Evolutionary conservation across 2,888 invertebrate species (phyloP), one percentile per base, ranked within the genome.

Genomic region (Morpho deidamia): DNA sequence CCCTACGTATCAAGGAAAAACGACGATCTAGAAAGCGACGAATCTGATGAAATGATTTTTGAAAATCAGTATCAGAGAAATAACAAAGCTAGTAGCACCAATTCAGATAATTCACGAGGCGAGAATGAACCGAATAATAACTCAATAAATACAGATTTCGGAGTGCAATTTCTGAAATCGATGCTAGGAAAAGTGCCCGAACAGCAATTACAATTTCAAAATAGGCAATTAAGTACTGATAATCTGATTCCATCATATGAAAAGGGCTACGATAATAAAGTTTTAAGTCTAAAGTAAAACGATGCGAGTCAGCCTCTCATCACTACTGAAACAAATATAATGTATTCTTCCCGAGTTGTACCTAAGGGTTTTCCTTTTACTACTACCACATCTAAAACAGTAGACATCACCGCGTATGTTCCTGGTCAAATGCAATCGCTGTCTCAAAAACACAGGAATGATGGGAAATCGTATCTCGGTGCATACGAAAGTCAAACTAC

Each of bases 1-100:
- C 68, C 70, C 37, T 68, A 68, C 35, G 67, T 64, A 7, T 61
- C 59, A 12, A 55, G 58, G 8, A 56, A 55, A 43, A 56, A 60
- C 11, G 57, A 60, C 7, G 37, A 48, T n/a, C 11, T 14, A 12
- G 51, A 58, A 46, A 43, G 5, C 8, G 45, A 64, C 37, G 58
- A 66, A 9, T 44, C 39, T 39, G 48, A 54, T n/a, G 51, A 56
- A 34, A 39, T 58, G 39, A 43, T 44, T 5, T n/a, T 38, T 10
- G 14, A 9, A 42, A 32, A 46, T 5, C 11, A 11, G 11, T 35
- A 11, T 23, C 7, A 14, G 7, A 37, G 33, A 9, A 11, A 43
- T 42, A 10, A 38, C 10, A 37, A 10, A 34, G 42, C 42, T 8
- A 42, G 12, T 38, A n/a, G 38, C 10, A 37, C 1, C 12, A 5